A percentile compares a stretch with the other conserved stretches of the same genome.
Evolutionary conservation across 2,113 vertebrate species (phyloP).

Genomic region (Cathartes aura): DNA sequence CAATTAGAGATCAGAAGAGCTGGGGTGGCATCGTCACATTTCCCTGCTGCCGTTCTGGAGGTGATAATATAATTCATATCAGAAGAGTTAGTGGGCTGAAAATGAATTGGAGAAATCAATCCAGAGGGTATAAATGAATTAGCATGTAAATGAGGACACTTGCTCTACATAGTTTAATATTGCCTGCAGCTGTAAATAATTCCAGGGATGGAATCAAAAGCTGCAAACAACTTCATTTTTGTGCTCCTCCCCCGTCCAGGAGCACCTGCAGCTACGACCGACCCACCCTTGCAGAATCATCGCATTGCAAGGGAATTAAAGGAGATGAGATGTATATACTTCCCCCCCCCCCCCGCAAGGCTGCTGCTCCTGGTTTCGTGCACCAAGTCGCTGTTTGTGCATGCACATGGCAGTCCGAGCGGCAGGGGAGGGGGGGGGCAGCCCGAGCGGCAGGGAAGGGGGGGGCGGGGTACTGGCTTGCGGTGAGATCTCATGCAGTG

Average conservation of each 20-base stretch:
- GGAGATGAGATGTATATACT: conserved; percentile 19
- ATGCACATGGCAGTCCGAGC: rapidly evolving
- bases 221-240: conserved; percentile 79
- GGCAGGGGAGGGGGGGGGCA: neutral
- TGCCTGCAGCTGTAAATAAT: conserved; percentile 82
- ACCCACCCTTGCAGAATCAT: conserved; percentile 32
- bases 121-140: conserved; percentile 83
- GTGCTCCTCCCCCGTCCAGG: conserved; percentile 49
- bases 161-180: conserved; percentile 80
- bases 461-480: neutral
- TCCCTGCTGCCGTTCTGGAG: conserved; percentile 69
- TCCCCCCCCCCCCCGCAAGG: neutral
- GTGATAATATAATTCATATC: conserved; percentile 78
- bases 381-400: neutral
- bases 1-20: conserved; percentile 63
- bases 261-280: conserved; percentile 53
- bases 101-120: conserved; percentile 82
- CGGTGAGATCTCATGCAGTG: rapidly evolving
- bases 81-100: conserved; percentile 79
- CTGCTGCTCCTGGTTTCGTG: neutral
- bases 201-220: conserved; percentile 77
- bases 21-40: conserved; percentile 49
- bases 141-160: conserved; percentile 83
- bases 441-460: rapidly evolving
- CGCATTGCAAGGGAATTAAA: neutral